Percentiles rank a stretch among this genome's conserved stretches.
Conservation (phyloP, 2,888 invertebrate species). For the Synanthedon tipuliformis region DNA sequence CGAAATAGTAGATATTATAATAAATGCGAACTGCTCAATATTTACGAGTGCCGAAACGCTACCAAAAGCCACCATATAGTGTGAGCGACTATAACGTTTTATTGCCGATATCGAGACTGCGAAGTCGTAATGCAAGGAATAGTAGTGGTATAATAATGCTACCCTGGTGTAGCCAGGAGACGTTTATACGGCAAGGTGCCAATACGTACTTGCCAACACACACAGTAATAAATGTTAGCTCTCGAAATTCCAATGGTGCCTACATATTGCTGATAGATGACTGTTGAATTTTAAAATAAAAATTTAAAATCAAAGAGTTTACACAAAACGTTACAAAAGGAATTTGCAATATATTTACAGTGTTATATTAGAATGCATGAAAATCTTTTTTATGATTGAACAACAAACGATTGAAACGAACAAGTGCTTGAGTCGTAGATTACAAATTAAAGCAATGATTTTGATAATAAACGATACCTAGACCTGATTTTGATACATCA, state of each 20-base stretch:
- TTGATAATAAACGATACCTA: too few species aligned
- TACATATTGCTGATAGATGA: background rate
- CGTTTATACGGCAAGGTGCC: slow-evolving; percentile 42
- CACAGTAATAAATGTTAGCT: slow-evolving; percentile 18
- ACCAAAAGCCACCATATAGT: slow-evolving; percentile 35
- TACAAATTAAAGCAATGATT: too few species aligned
- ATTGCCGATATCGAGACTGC: slow-evolving; percentile 41
- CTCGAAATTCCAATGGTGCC: slow-evolving; percentile 1
- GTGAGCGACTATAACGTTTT: slow-evolving; percentile 52
- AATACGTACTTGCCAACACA: slow-evolving; percentile 28
- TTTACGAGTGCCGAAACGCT: slow-evolving; percentile 48
- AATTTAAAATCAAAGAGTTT: too few species aligned
- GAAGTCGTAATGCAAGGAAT: slow-evolving; percentile 40
- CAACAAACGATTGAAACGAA: too few species aligned
- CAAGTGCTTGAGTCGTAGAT: too few species aligned
- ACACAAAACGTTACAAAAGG: too few species aligned
- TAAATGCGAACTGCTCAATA: slow-evolving; percentile 8
- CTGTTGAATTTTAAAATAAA: too few species aligned
- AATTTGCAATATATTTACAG: too few species aligned
- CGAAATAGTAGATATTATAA: background rate
- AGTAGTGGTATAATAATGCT: slow-evolving; percentile 34
- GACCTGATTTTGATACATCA: too few species aligned
- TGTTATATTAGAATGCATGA: too few species aligned
- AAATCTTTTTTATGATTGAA: too few species aligned
- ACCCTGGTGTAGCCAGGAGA: slow-evolving; percentile 24